Conservation (phyloP, 2,888 invertebrate species). For the Gymnosoma rotundatum region DNA sequence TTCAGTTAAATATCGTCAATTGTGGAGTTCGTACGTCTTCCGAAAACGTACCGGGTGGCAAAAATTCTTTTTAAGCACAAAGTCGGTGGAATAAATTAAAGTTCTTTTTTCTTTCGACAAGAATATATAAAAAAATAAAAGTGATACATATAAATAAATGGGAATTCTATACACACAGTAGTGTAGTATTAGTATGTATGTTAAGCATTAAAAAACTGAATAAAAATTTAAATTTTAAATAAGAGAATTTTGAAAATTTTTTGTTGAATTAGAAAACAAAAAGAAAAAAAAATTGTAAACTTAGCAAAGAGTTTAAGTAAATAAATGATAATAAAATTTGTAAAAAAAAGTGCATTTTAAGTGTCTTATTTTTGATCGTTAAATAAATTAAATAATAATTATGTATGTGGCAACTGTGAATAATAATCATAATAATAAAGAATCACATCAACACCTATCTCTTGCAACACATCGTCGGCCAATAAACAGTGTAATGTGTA, state of each 20-base stretch:
- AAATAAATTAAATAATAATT: slow-evolving; percentile 10
- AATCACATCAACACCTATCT: not conserved
- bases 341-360: no score
- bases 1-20: slow-evolving; percentile 73
- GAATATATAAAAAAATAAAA: slow-evolving; percentile 65
- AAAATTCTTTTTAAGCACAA: slow-evolving; percentile 53
- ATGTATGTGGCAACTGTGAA: not conserved
- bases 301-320: slow-evolving; percentile 2
- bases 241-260: slow-evolving; percentile 32
- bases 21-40: slow-evolving; percentile 73
- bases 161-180: slow-evolving; percentile 58
- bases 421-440: not conserved
- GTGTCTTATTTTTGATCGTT: not conserved
- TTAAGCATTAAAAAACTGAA: slow-evolving; percentile 29
- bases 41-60: slow-evolving; percentile 69
- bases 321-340: slow-evolving; percentile 25
- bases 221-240: slow-evolving; percentile 31
- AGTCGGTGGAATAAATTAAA: slow-evolving; percentile 68
- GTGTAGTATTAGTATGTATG: slow-evolving; percentile 24
- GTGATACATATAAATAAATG: slow-evolving; percentile 68
- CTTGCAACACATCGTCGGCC: not conserved
- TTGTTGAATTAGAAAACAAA: slow-evolving; percentile 36
- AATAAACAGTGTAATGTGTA: slow-evolving; percentile 15
- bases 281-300: slow-evolving; percentile 2
- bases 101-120: slow-evolving; percentile 58